Conservation (phyloP, 2,113 vertebrate genomes). For the Tenebrosternarchus preto region DNA sequence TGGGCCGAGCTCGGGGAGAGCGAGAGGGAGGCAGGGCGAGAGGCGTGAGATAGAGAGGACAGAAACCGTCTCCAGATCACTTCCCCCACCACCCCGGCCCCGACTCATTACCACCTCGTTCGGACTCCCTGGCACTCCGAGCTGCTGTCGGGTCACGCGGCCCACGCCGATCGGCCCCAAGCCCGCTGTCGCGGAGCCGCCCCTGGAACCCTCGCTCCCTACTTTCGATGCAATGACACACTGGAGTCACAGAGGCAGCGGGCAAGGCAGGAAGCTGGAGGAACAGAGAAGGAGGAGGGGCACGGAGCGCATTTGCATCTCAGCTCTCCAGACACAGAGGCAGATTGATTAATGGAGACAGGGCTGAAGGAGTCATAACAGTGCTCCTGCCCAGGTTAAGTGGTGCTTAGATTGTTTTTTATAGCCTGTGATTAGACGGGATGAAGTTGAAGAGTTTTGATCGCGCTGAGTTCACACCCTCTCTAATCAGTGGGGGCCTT, state of each 20-base stretch:
- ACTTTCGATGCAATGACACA: neutral
- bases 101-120: constrained; percentile 63
- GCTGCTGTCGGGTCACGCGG: constrained; percentile 8
- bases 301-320: constrained; percentile 69
- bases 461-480: constrained; percentile 67
- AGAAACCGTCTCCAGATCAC: constrained; percentile 62
- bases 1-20: constrained; percentile 61
- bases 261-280: constrained; percentile 9
- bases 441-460: constrained; percentile 72
- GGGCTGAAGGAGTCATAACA: constrained; percentile 77
- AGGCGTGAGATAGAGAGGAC: constrained; percentile 5
- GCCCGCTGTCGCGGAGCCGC: neutral
- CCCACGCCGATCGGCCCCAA: neutral
- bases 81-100: constrained; percentile 72
- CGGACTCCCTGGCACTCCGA: constrained; percentile 31
- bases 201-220: too few relatives aligned
- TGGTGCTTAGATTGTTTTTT: constrained; percentile 81
- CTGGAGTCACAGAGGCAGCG: neutral
- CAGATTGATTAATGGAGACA: constrained; percentile 81
- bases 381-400: constrained; percentile 74
- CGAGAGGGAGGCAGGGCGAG: constrained; percentile 50
- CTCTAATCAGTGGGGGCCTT: constrained; percentile 69
- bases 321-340: constrained; percentile 63
- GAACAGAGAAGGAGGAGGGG: constrained; percentile 42
- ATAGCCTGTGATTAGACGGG: constrained; percentile 72